Percentiles rank a stretch among this genome's conserved stretches.
These are phyloP conservation scores for Drosophila subpulchrella DNA, from an alignment of 1,140 invertebrate genomes.

Conservation along the genomic window DNA sequence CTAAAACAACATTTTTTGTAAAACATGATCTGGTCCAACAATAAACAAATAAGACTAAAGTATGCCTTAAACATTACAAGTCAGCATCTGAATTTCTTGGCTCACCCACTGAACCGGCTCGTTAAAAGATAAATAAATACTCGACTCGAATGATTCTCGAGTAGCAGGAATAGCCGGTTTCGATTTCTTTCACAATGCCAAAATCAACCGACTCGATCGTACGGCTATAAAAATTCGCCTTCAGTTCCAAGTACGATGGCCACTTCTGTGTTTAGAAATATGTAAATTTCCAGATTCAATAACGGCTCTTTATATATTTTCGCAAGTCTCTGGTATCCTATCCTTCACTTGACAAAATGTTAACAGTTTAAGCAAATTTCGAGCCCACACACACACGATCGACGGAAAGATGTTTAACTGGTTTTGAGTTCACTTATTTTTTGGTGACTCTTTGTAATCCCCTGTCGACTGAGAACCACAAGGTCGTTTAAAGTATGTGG, in stretches of 20 bases:
- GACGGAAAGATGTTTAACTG: constrained; percentile 66
- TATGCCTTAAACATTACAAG: neutral
- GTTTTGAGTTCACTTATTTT: constrained; percentile 54
- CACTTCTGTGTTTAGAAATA: constrained; percentile 41
- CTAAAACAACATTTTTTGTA: neutral
- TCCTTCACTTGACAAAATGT: constrained; percentile 64
- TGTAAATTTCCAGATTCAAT: constrained; percentile 57
- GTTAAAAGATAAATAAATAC: constrained; percentile 22
- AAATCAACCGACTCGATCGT: constrained; percentile 42
- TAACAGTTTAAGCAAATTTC: constrained; percentile 60
- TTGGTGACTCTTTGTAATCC: constrained; percentile 32
- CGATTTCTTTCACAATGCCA: constrained; percentile 54
- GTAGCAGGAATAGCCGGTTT: constrained; percentile 67
- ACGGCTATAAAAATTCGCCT: constrained; percentile 43
- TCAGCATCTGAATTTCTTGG: constrained; percentile 10
- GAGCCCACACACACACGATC: constrained; percentile 5
- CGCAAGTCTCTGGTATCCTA: constrained; percentile 22
- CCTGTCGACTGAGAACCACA: constrained; percentile 14
- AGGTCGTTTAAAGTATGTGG: constrained; percentile 20
- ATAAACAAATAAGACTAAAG: neutral
- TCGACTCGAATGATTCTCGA: constrained; percentile 51
- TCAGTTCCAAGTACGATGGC: constrained; percentile 45
- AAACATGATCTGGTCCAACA: constrained; percentile 14
- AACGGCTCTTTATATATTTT: constrained; percentile 50
- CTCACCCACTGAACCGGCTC: constrained; percentile 47